Evolutionary conservation across 2,888 invertebrate species (phyloP).

Genomic region (Chesias legatella): DNA sequence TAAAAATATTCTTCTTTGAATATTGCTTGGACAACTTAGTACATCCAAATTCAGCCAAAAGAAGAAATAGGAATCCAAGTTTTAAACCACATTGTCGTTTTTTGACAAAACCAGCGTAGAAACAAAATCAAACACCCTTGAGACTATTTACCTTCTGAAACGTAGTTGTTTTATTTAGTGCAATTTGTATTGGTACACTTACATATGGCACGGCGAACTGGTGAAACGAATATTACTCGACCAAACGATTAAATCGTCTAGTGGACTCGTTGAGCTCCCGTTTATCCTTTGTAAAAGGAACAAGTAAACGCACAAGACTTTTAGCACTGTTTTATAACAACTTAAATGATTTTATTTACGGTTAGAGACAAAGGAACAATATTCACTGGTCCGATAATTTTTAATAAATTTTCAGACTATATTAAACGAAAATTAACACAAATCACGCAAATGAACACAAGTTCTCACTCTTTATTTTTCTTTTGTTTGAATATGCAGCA

Average conservation of each 20-base stretch:
- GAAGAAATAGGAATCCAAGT: no score
- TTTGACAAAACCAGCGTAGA: background rate
- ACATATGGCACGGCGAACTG: constrained; percentile 39
- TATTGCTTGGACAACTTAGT: no score
- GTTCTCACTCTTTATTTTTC: constrained; percentile 40
- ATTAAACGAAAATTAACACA: constrained; percentile 39
- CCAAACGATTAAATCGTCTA: constrained; percentile 23
- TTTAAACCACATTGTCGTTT: background rate
- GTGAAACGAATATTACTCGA: constrained; percentile 41
- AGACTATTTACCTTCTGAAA: background rate
- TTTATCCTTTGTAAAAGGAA: constrained; percentile 68
- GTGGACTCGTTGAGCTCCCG: constrained; percentile 12
- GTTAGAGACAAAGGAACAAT: constrained; percentile 26
- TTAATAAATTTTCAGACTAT: constrained; percentile 44
- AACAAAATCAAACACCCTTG: no score
- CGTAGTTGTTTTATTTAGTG: background rate
- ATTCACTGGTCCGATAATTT: constrained; percentile 43
- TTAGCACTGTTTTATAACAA: constrained; percentile 23
- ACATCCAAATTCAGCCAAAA: no score
- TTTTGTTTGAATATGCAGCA: constrained; percentile 26
- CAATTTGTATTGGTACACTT: constrained; percentile 32
- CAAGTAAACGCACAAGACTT: constrained; percentile 35
- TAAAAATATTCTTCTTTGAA: no score
- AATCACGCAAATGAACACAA: constrained; percentile 47
- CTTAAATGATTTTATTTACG: constrained; percentile 21